Conservation (phyloP, 2,113 vertebrate genomes). For the Myrmecobius fasciatus region DNA sequence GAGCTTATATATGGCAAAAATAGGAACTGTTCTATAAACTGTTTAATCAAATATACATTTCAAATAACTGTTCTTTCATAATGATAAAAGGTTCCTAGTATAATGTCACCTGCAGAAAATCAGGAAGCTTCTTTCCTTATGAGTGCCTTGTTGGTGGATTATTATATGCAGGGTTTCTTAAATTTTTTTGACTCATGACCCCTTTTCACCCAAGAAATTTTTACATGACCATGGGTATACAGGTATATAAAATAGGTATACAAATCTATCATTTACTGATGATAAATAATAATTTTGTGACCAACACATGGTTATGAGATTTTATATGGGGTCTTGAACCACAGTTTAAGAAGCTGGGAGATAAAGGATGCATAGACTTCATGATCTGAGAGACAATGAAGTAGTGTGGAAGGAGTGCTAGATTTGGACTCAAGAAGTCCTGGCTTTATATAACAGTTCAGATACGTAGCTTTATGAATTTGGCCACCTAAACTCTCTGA, state of each 20-base stretch:
- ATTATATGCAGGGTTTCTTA: no score
- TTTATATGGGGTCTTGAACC: no score
- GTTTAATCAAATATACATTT: constrained; percentile 25
- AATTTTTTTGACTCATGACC: no score
- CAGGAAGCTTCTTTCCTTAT: not conserved
- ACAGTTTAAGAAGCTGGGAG: no score
- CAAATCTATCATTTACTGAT: no score
- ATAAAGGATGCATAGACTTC: not conserved
- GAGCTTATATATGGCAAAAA: not conserved
- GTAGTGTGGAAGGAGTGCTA: not conserved
- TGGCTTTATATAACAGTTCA: not conserved
- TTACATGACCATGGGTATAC: no score
- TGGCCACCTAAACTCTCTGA: not conserved
- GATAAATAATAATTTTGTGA: no score
- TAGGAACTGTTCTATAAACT: not conserved
- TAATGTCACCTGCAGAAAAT: not conserved
- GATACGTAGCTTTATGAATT: not conserved
- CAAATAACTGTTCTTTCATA: not conserved
- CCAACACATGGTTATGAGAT: no score
- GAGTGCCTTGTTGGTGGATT: not conserved
- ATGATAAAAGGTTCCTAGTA: not conserved
- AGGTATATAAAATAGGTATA: no score
- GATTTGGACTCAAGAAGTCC: not conserved
- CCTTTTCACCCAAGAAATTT: no score
- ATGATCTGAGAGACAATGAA: not conserved